phyloP scores from a whole-genome alignment of 2,113 vertebrate genomes.

The Daboia siamensis region DNA sequence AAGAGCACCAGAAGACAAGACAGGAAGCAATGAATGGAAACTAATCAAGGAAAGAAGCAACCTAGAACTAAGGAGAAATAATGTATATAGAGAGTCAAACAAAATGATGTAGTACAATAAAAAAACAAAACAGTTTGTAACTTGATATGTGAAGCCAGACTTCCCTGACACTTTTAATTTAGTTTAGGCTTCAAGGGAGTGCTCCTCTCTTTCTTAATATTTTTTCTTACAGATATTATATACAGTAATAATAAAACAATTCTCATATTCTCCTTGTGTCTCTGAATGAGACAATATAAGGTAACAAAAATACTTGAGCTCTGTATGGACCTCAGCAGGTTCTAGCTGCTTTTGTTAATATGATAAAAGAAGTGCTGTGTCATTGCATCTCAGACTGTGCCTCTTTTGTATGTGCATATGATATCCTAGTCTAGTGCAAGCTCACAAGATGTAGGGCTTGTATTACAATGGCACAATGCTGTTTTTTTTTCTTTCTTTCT shows the following conservation, averaged over 20 bases:
- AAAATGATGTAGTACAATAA: background rate
- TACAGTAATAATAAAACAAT: background rate
- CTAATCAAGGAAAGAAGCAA: background rate
- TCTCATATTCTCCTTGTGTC: background rate
- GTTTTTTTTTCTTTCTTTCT: background rate
- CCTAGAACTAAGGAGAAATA: background rate
- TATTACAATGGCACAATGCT: background rate
- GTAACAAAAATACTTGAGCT: background rate
- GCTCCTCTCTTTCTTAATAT: too few species aligned
- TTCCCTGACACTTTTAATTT: background rate
- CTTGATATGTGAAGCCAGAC: background rate
- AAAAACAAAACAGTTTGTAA: too few species aligned
- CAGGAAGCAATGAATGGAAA: background rate
- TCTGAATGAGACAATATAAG: background rate
- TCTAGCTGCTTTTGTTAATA: background rate
- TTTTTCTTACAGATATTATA: background rate
- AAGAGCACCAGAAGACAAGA: background rate
- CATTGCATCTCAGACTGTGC: background rate
- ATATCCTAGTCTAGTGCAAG: background rate
- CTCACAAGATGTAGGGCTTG: background rate
- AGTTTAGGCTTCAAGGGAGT: background rate
- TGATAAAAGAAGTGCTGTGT: background rate
- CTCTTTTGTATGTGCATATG: background rate
- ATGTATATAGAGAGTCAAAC: background rate
- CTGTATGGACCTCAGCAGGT: background rate